phyloP scores from a whole-genome alignment of 2,888 invertebrate genomes.

The Galerucella pusilla region DNA sequence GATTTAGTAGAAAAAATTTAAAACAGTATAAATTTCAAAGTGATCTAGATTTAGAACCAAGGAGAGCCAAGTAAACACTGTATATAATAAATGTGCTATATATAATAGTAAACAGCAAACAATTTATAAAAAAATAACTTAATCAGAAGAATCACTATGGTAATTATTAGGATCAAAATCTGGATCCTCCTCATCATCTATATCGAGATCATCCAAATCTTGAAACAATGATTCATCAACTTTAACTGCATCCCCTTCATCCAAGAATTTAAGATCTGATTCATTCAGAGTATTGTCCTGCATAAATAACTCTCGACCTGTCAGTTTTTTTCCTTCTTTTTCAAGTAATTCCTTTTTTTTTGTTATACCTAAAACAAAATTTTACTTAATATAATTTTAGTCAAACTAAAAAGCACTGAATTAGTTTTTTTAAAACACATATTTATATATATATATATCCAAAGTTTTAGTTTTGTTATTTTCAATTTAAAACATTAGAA shows the following conservation, averaged over 20 bases:
- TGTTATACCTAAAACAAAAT: slow-evolving; percentile 63
- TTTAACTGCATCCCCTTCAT: slow-evolving; percentile 88
- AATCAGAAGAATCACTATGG: slow-evolving; percentile 53
- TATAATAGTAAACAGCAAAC: neutral
- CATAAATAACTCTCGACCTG: slow-evolving; percentile 94
- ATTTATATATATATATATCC: too few species aligned
- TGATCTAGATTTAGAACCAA: too few species aligned
- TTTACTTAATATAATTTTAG: neutral
- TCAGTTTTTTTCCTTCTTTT: slow-evolving; percentile 83
- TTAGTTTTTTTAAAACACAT: neutral
- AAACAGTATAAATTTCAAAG: too few species aligned
- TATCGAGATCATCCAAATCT: slow-evolving; percentile 85
- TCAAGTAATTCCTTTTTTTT: slow-evolving; percentile 78
- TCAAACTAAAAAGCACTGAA: neutral
- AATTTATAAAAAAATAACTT: slow-evolving; percentile 20
- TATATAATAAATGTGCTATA: neutral
- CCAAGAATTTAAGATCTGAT: slow-evolving; percentile 95
- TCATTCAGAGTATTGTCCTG: slow-evolving; percentile 93
- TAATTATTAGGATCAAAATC: slow-evolving; percentile 70
- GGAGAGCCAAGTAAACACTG: too few species aligned
- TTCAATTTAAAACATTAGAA: too few species aligned
- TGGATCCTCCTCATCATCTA: slow-evolving; percentile 72
- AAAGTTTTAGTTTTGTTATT: too few species aligned
- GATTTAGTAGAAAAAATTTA: too few species aligned
- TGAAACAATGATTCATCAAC: slow-evolving; percentile 95